Percentiles rank a stretch among this genome's conserved stretches.
These are phyloP conservation scores for Peromyscus attwateri DNA, from an alignment of 2,797 vertebrate genomes.

Conservation along the genomic window DNA sequence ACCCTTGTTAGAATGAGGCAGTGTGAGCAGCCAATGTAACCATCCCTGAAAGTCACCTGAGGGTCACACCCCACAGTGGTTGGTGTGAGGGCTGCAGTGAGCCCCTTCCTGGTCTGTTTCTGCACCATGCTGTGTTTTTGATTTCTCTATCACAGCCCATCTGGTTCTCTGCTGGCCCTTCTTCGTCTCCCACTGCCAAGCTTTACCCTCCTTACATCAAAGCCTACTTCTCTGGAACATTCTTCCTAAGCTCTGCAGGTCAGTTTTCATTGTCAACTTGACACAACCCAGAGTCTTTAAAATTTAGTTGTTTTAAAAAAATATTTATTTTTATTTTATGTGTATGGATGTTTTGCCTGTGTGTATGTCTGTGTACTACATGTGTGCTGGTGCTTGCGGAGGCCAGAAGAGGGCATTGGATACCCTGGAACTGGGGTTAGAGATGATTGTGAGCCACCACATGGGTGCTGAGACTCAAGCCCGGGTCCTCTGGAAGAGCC, in stretches of 20 bases:
- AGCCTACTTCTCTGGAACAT: background rate
- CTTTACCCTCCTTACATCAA: background rate
- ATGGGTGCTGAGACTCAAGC: background rate
- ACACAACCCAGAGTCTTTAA: background rate
- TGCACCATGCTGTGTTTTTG: background rate
- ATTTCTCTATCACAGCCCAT: background rate
- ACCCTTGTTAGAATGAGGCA: background rate
- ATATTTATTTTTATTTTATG: background rate
- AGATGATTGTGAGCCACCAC: background rate
- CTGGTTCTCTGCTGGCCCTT: background rate
- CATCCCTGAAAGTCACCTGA: background rate
- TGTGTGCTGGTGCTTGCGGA: background rate
- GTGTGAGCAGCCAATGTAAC: background rate
- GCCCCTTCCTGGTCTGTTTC: no score
- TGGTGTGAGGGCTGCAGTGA: background rate
- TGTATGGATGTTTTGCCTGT: background rate
- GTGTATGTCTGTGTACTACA: background rate
- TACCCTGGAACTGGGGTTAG: background rate
- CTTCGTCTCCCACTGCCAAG: background rate
- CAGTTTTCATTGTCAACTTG: background rate
- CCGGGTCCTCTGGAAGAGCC: background rate
- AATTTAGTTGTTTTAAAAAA: background rate
- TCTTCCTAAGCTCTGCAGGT: background rate
- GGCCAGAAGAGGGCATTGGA: background rate
- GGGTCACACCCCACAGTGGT: background rate